Conservation (phyloP, 1,140 invertebrate species). For the Anagrus nilaparvatae region DNA sequence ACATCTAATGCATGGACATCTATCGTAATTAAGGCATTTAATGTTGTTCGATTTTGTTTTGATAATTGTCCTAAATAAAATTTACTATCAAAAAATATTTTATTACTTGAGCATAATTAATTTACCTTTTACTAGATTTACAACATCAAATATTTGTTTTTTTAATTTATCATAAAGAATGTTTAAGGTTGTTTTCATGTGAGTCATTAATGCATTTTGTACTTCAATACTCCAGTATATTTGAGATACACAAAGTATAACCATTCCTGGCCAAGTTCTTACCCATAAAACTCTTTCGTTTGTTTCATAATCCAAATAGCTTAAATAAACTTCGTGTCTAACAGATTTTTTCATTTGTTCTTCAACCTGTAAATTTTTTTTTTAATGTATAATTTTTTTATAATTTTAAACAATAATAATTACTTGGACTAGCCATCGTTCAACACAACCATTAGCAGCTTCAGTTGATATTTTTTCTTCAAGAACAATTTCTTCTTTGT, state of each 20-base stretch:
- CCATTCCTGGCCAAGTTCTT: constrained; percentile 77
- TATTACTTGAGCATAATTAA: background rate
- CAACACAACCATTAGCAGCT: constrained; percentile 77
- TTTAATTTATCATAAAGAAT: constrained; percentile 46
- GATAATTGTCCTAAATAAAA: constrained; percentile 44
- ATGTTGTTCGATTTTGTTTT: constrained; percentile 61
- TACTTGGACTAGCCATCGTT: constrained; percentile 80
- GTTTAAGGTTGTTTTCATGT: constrained; percentile 43
- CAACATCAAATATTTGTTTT: constrained; percentile 54
- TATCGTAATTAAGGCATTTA: constrained; percentile 80
- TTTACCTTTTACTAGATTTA: constrained; percentile 38
- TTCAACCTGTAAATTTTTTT: constrained; percentile 49
- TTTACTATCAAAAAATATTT: background rate
- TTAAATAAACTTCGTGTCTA: constrained; percentile 59
- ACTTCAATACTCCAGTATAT: constrained; percentile 82
- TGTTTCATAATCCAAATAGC: constrained; percentile 59
- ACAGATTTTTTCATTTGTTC: constrained; percentile 70
- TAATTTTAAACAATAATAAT: constrained; percentile 4
- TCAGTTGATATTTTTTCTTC: constrained; percentile 61
- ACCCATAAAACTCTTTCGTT: constrained; percentile 65
- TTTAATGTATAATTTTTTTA: constrained; percentile 5
- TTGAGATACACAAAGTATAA: constrained; percentile 76
- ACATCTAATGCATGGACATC: constrained; percentile 90
- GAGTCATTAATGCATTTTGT: constrained; percentile 54
- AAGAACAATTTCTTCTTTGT: constrained; percentile 69